These are phyloP conservation scores for Polydrusus cervinus DNA, from an alignment of 2,888 invertebrate genomes.

Conservation along the genomic window DNA sequence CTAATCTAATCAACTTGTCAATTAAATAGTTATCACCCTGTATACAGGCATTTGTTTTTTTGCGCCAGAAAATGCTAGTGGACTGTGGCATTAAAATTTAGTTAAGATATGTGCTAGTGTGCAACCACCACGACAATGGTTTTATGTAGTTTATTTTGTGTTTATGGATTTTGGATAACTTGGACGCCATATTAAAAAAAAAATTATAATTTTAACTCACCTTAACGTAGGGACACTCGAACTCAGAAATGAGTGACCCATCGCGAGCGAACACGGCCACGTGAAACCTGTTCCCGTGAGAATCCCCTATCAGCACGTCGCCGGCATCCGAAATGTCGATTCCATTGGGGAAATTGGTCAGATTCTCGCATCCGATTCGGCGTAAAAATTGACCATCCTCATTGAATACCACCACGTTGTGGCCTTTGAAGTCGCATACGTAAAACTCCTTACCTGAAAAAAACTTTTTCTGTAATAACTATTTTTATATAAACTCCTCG, in stretches of 20 bases:
- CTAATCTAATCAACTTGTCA: too few species aligned
- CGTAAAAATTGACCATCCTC: slow-evolving; percentile 93
- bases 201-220: slow-evolving; percentile 75
- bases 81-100: too few species aligned
- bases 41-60: too few species aligned
- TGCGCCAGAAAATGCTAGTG: too few species aligned
- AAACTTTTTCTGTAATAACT: slow-evolving; percentile 9
- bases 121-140: too few species aligned
- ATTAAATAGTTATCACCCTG: too few species aligned
- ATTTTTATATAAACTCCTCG: too few species aligned
- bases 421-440: slow-evolving; percentile 98
- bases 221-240: slow-evolving; percentile 98
- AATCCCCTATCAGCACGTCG: slow-evolving; percentile 96
- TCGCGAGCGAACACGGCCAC: slow-evolving; percentile 95
- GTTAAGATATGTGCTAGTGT: too few species aligned
- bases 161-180: too few species aligned
- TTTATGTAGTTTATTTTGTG: too few species aligned
- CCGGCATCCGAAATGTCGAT: slow-evolving; percentile 98
- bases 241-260: slow-evolving; percentile 90
- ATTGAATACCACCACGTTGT: slow-evolving; percentile 96
- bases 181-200: too few species aligned
- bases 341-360: slow-evolving; percentile 98
- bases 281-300: slow-evolving; percentile 98
- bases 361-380: slow-evolving; percentile 94
- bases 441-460: slow-evolving; percentile 90